Evolutionary conservation across 2,888 invertebrate genomes (phyloP).

Genomic region (Aspidiotus rigidus): DNA sequence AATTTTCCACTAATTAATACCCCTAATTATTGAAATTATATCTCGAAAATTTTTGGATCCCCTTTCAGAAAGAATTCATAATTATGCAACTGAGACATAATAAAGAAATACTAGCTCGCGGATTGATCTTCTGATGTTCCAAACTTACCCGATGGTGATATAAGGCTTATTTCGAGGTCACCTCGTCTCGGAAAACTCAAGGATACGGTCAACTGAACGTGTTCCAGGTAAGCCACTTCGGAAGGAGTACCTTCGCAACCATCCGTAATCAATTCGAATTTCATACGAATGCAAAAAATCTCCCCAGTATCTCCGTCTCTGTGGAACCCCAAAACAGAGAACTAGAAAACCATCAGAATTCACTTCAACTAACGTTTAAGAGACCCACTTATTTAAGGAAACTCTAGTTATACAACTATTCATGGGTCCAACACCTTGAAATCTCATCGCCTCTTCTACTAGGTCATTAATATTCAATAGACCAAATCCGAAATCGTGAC

Average conservation of each 20-base stretch:
- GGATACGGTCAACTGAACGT: constrained; percentile 66
- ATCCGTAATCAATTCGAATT: constrained; percentile 21
- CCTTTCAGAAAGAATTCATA: too few relatives aligned
- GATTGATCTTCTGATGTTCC: too few relatives aligned
- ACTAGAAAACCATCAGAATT: too few relatives aligned
- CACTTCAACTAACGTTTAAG: too few relatives aligned
- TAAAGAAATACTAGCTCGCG: too few relatives aligned
- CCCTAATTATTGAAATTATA: too few relatives aligned
- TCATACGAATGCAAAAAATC: neutral
- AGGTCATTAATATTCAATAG: constrained; percentile 72
- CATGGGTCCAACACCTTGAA: constrained; percentile 61
- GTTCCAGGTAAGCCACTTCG: constrained; percentile 58
- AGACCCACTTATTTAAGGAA: too few relatives aligned
- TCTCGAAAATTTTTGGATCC: too few relatives aligned
- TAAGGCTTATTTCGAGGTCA: constrained; percentile 61
- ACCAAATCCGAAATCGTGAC: constrained; percentile 79
- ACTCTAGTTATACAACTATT: constrained; percentile 44
- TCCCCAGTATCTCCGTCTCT: too few relatives aligned
- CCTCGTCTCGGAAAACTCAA: constrained; percentile 66
- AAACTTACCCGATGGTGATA: constrained; percentile 63
- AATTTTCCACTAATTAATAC: too few relatives aligned
- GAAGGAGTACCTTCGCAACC: constrained; percentile 38
- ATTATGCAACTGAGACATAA: too few relatives aligned
- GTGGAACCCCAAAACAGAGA: too few relatives aligned
- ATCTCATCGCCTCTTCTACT: constrained; percentile 59